These are phyloP conservation scores for Onychostoma macrolepis DNA, from an alignment of 2,113 vertebrate species.

Conservation along the genomic window DNA sequence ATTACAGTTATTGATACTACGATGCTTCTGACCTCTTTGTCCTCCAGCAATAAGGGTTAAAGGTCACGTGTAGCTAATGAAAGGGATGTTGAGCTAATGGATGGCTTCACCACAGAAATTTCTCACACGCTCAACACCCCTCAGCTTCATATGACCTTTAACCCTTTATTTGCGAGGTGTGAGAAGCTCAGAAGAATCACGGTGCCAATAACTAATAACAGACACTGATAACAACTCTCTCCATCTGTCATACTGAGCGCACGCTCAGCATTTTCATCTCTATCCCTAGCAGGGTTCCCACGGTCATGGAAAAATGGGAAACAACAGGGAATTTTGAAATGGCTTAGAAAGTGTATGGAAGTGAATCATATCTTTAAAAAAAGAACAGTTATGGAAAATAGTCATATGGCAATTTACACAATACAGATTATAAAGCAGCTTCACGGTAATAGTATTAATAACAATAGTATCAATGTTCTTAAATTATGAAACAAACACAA, in stretches of 20 bases:
- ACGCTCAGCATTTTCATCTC: neutral
- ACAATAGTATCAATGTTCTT: too few species aligned
- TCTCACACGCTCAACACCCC: conserved; percentile 14
- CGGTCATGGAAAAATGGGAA: neutral
- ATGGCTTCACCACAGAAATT: conserved; percentile 15
- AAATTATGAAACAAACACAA: too few species aligned
- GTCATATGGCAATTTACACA: too few species aligned
- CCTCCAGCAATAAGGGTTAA: conserved; percentile 12
- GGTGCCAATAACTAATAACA: neutral
- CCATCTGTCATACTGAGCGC: conserved; percentile 4
- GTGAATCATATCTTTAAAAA: neutral
- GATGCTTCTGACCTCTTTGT: neutral
- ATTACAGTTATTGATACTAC: neutral
- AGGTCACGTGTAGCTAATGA: conserved; percentile 23
- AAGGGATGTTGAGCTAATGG: conserved; percentile 5
- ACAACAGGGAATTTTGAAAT: neutral
- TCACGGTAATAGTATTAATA: too few species aligned
- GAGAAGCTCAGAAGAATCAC: neutral
- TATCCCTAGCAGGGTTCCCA: neutral
- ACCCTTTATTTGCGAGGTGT: conserved; percentile 7
- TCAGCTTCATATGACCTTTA: conserved; percentile 17
- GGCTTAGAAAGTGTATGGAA: neutral
- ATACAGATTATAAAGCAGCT: neutral
- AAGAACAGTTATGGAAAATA: neutral
- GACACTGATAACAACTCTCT: neutral